Conservation (phyloP, 2,113 vertebrate genomes). For the Daphoenositta chrysoptera region DNA sequence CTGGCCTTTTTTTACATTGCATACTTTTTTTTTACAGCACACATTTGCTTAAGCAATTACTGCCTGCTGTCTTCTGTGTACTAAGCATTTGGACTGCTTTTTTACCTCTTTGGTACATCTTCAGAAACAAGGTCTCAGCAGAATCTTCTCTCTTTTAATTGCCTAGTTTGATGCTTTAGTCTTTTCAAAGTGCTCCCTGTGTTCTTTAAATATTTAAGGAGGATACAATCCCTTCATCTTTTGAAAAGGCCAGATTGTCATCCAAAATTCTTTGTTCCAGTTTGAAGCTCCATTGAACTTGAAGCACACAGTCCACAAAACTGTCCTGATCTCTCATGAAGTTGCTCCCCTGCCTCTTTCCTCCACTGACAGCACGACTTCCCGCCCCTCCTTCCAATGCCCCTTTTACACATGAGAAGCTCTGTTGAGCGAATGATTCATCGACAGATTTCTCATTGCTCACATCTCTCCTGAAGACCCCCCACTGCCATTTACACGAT, state of each 20-base stretch:
- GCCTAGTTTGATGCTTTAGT: not conserved
- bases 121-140: constrained; percentile 26
- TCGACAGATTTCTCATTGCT: not conserved
- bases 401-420: not conserved
- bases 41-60: constrained; percentile 29
- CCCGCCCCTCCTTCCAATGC: not conserved
- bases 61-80: not conserved
- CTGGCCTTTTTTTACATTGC: not conserved
- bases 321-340: not conserved
- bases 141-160: constrained; percentile 36
- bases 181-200: not conserved
- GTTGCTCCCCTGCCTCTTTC: not conserved
- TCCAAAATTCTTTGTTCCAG: not conserved
- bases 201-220: constrained; percentile 52
- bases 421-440: not conserved
- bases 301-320: not conserved
- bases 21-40: not conserved
- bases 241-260: constrained; percentile 11
- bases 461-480: not conserved
- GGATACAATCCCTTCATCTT: not conserved
- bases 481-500: not conserved
- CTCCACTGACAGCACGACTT: accelerated
- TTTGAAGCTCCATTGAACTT: constrained; percentile 6
- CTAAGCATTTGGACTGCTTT: not conserved
- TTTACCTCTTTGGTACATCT: not conserved